Evolutionary conservation across 2,888 invertebrate species (phyloP).

Genomic region (Aporophyla lueneburgensis): DNA sequence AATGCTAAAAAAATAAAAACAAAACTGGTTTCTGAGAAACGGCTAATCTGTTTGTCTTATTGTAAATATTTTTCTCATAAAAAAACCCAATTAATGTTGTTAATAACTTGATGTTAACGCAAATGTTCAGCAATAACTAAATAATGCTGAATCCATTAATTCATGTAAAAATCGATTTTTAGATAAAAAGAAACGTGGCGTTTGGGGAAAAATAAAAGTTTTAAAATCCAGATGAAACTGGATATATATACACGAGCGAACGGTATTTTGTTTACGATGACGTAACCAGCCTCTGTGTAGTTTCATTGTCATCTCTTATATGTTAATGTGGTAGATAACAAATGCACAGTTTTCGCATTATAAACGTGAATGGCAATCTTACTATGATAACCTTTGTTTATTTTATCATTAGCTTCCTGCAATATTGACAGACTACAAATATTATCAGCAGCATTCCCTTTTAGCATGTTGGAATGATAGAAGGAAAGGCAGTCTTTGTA

Average conservation of each 20-base stretch:
- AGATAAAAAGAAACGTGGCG: not conserved
- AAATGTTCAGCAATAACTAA: not conserved
- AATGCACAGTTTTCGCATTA: conserved; percentile 43
- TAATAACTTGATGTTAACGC: not conserved
- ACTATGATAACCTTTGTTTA: conserved; percentile 51
- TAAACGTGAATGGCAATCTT: conserved; percentile 32
- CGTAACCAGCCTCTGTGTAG: conserved; percentile 37
- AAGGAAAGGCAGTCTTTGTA: not conserved
- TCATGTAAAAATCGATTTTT: not conserved
- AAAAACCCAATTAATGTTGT: conserved; percentile 1
- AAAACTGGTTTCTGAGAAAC: conserved; percentile 15
- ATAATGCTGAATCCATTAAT: not conserved
- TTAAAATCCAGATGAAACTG: conserved; percentile 13
- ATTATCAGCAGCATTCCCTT: conserved; percentile 1
- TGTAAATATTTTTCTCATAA: conserved; percentile 12
- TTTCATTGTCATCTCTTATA: conserved; percentile 49
- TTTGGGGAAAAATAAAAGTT: not conserved
- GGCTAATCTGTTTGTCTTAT: conserved; percentile 2
- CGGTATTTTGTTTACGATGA: conserved; percentile 40
- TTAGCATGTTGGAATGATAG: conserved; percentile 6
- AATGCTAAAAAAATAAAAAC: conserved; percentile 12
- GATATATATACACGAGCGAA: conserved; percentile 2
- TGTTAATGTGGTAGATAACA: conserved; percentile 42
- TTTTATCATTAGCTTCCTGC: conserved; percentile 47
- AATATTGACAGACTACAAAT: conserved; percentile 27